phyloP scores from a whole-genome alignment of 1,140 invertebrate species.

The Drosophila serrata region DNA sequence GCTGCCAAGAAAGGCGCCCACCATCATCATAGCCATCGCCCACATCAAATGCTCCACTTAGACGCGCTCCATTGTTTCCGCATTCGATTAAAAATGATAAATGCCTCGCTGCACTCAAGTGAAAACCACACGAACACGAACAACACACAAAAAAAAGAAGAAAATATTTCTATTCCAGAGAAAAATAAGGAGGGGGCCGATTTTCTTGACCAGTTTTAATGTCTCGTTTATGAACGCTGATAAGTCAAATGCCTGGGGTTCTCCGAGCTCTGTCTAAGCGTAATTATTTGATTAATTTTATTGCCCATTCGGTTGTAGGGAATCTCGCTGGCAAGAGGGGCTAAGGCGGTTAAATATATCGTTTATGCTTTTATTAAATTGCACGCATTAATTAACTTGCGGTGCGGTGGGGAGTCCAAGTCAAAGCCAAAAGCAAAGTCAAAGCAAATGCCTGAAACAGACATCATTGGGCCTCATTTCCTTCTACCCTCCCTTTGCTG shows the following conservation, averaged over 20 bases:
- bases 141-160: neutral
- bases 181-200: slow-evolving; percentile 19
- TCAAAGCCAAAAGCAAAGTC: slow-evolving; percentile 39
- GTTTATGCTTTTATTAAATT: slow-evolving; percentile 82
- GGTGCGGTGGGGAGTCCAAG: slow-evolving; percentile 9
- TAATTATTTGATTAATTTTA: slow-evolving; percentile 85
- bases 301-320: slow-evolving; percentile 56
- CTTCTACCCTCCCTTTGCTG: neutral
- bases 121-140: slow-evolving; percentile 48
- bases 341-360: slow-evolving; percentile 68
- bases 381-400: slow-evolving; percentile 76
- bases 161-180: slow-evolving; percentile 13
- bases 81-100: slow-evolving; percentile 84
- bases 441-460: slow-evolving; percentile 55
- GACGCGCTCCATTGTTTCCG: slow-evolving; percentile 82
- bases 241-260: slow-evolving; percentile 56
- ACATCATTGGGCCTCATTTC: slow-evolving; percentile 12
- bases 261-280: slow-evolving; percentile 39
- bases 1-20: slow-evolving; percentile 51
- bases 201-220: slow-evolving; percentile 76
- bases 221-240: slow-evolving; percentile 77
- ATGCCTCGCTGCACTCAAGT: slow-evolving; percentile 75
- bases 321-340: slow-evolving; percentile 7
- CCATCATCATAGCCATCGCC: slow-evolving; percentile 57
- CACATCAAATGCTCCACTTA: slow-evolving; percentile 76